A percentile compares a stretch with the other conserved stretches of the same genome.
Evolutionary conservation across 2,888 invertebrate species (phyloP).

Genomic region (Cremastinae sp.): DNA sequence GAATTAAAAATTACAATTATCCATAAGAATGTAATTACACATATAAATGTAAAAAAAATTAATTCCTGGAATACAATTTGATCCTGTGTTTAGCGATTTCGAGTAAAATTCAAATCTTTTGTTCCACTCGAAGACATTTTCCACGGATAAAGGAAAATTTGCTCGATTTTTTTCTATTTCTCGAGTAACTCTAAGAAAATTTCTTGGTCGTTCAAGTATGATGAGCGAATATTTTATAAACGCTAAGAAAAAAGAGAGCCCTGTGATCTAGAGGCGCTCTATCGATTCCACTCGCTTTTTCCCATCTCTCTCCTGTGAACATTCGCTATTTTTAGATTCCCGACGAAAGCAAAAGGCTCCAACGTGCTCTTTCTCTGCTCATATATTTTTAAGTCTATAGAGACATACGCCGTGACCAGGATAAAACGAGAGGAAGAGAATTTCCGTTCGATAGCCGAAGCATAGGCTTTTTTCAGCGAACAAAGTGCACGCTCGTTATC

Average conservation of each 20-base stretch:
- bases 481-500: no score
- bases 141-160: no score
- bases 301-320: conserved; percentile 23
- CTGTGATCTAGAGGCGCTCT: conserved; percentile 33
- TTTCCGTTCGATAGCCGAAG: conserved; percentile 40
- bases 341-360: conserved; percentile 28
- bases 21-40: no score
- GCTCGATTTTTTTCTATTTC: background rate
- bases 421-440: conserved; percentile 16
- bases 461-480: conserved; percentile 11
- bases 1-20: no score
- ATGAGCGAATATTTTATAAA: background rate
- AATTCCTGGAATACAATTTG: background rate
- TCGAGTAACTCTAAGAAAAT: background rate
- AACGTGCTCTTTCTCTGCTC: conserved; percentile 24
- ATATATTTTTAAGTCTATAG: background rate
- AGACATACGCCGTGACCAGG: conserved; percentile 10
- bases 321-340: conserved; percentile 53
- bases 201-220: background rate
- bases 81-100: background rate
- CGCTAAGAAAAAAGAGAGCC: background rate
- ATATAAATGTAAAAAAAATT: no score
- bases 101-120: background rate
- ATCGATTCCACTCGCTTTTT: conserved; percentile 47
- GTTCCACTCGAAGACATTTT: no score